Evolutionary conservation across 2,888 invertebrate species (phyloP), one percentile per base, ranked within the genome.

Genomic region (Tetranychus piercei): DNA sequence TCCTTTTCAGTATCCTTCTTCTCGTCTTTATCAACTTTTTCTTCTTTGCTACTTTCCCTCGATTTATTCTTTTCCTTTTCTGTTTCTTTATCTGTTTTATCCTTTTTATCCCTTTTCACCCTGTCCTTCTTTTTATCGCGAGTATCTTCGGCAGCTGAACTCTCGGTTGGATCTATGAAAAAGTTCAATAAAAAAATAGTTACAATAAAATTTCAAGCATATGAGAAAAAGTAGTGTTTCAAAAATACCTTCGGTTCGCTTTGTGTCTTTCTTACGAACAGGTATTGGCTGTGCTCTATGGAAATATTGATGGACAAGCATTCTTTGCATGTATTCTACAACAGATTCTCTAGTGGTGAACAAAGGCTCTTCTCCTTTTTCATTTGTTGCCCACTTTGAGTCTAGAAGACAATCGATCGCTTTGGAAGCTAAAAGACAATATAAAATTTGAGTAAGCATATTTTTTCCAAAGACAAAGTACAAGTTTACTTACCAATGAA

Each of bases 301-400:
- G 84, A 92, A 96, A 81, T 96, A 88, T 83, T 94, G 94, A 85
- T 94, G 94, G 81, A 89, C 86, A 79, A 96, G 83, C 90, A 96
- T 90, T 75, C 85, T 83, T 80, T 94, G 89, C 77, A 94, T 84
- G 81, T 88, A 94, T 77, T 89, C 88, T 0, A 90, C 87, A 76
- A 89, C 89, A 66, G 91, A 89, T 80, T 88, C 87, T 69, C 95
- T 87, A 7, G 89, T 89, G 43, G 89, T 87, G 83, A 99, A 96
- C 70, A 90, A 82, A 0, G 89, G 87, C 74, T 86, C 87, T 22
- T 82, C 78, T 23, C 81, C 80, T 64, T 82, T 81, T 55, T 79
- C 78, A 70, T 76, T 76, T 73, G 88, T 87, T 76, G 88, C 90
- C 88, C 92, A 99, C 82, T 91, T 90, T 0, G 97, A 97, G 70